A percentile compares a stretch with the other conserved stretches of the same genome.
These are phyloP conservation scores for Poecile montanus DNA, from an alignment of 2,797 vertebrate species.

Conservation along the genomic window DNA sequence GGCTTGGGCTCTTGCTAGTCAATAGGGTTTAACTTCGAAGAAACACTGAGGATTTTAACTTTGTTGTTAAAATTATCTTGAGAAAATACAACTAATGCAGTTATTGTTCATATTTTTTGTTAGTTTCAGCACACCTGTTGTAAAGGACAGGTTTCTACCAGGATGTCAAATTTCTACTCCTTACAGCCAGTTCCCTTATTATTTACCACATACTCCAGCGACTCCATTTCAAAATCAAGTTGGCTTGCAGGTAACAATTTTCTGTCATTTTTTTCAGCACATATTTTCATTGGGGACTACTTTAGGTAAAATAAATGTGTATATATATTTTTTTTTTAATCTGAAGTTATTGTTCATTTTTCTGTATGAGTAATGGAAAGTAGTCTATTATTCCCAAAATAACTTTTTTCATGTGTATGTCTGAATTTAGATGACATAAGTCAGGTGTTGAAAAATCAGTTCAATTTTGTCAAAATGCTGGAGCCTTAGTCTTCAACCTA, in stretches of 20 bases:
- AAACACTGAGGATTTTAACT: neutral
- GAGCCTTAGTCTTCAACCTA: neutral
- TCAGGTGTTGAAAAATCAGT: neutral
- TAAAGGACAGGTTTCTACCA: constrained; percentile 76
- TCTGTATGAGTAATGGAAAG: neutral
- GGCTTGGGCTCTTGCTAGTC: neutral
- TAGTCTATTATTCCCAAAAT: neutral
- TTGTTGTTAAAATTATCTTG: neutral
- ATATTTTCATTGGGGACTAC: neutral
- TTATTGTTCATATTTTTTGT: neutral
- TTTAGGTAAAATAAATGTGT: neutral
- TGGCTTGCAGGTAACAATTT: constrained; percentile 70
- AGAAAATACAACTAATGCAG: neutral
- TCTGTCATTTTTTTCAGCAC: neutral
- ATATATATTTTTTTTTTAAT: neutral
- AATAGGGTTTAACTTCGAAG: neutral
- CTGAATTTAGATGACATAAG: neutral
- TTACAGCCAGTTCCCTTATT: constrained; percentile 69
- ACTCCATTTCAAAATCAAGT: constrained; percentile 70
- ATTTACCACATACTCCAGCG: constrained; percentile 67
- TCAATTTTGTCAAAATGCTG: neutral
- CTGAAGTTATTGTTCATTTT: neutral
- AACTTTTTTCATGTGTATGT: neutral
- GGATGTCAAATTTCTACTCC: constrained; percentile 76
- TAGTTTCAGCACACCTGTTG: constrained; percentile 85